Base-by-base conservation (phyloP, 2,797 vertebrate genomes). In the Rhynchotus rufescens region DNA sequence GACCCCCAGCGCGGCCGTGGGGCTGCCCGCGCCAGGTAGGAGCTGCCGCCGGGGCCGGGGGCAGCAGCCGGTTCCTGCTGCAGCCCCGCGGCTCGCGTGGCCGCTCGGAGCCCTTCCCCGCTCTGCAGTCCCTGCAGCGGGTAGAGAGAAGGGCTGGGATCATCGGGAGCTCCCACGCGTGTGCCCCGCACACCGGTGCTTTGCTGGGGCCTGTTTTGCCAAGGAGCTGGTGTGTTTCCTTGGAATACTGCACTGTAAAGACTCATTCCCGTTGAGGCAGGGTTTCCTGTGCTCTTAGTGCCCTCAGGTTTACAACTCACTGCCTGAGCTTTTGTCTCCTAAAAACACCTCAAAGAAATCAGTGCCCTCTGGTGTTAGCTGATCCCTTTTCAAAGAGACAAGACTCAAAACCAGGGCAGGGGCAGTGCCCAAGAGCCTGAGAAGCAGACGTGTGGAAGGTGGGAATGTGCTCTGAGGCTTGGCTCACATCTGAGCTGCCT, bases 141-240 rank as follows among this genome's bases (percentile, higher is more conserved):
- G 14, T 1, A 3, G 30, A 22, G 45, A 3, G 51, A 26, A n/a
- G 44, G 57, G 32, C 2, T 15, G 17, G 15, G 3, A 12, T 22
- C 3, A 3, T 20, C 45, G 56, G 1, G 9, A 1, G 34, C 45
- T 72, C 78, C 54, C 32, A 12, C 13, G 0, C 26, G 1, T 16
- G 0, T 14, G 36, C 60, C 54, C 13, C 15, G 2, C 2, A 0
- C 34, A 56, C 45, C 26, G 3, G 16, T 13, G 25, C 3, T 45
- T 78, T 40, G 3, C 36, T 45, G 3, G 12, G 60, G 78, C n/a
- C 30, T 6, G 4, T 81, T 44, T 52, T 45, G 11, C 64, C 21
- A 4, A 0, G 34, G 51, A 45, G 4, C 21, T 15, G 32, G 6
- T 36, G 38, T 22, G 0, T 0, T 73, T 51, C 52, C 32, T 9